Conservation (phyloP, 2,113 vertebrate genomes). For the Myiozetetes cayanensis region DNA sequence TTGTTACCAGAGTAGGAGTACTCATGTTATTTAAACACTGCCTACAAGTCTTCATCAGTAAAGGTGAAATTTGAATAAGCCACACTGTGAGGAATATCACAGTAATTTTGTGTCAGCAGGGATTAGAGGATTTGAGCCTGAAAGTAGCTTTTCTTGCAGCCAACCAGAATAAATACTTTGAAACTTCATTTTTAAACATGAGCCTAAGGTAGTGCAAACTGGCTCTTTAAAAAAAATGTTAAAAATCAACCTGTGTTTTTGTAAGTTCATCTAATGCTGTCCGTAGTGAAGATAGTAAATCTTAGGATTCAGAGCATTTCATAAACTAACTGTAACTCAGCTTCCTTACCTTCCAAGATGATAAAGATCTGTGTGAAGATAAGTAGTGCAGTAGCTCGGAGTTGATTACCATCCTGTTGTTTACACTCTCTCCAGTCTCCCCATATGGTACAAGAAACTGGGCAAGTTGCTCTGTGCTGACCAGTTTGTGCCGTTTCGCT, state of each 20-base stretch:
- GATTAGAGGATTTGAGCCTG: neutral
- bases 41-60: neutral
- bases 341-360: neutral
- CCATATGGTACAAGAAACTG: neutral
- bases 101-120: neutral
- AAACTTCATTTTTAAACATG: neutral
- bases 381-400: neutral
- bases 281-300: neutral
- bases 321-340: neutral
- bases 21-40: neutral
- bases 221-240: neutral
- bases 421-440: neutral
- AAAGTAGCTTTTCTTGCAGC: neutral
- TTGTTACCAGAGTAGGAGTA: neutral
- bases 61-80: neutral
- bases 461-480: neutral
- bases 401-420: neutral
- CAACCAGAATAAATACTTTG: neutral
- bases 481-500: accelerated
- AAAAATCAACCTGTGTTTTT: neutral
- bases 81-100: neutral
- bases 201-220: neutral
- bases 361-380: neutral
- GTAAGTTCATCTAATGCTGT: neutral
- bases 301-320: neutral